Conservation (phyloP, 2,888 invertebrate genomes). For the Graphium colonna region DNA sequence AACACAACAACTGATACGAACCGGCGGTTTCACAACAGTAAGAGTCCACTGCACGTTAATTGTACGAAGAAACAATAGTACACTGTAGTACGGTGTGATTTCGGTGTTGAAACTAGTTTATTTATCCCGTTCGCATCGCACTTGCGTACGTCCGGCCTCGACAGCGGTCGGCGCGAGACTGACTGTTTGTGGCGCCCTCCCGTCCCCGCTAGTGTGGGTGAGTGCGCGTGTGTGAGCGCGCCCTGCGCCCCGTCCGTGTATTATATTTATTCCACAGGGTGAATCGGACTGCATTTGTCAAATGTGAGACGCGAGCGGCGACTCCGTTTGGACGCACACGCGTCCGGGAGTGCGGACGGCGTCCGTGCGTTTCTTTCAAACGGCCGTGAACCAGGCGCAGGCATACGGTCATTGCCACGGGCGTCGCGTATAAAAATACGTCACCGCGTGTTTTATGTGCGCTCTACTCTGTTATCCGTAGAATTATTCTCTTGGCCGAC, state of each 20-base stretch:
- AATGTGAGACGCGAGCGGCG: slow-evolving; percentile 1
- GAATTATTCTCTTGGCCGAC: slow-evolving; percentile 9
- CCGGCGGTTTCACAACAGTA: slow-evolving; percentile 60
- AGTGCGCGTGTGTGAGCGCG: slow-evolving; percentile 47
- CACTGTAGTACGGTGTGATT: slow-evolving; percentile 41
- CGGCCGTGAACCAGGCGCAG: slow-evolving; percentile 70
- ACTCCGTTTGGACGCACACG: background rate
- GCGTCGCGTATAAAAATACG: slow-evolving; percentile 66
- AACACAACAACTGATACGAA: slow-evolving; percentile 50
- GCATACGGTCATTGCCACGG: slow-evolving; percentile 74
- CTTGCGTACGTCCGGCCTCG: slow-evolving; percentile 56
- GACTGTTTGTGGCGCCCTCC: slow-evolving; percentile 70
- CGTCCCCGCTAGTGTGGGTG: slow-evolving; percentile 52
- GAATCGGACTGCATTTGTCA: slow-evolving; percentile 31
- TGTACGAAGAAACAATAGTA: slow-evolving; percentile 53
- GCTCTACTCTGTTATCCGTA: slow-evolving; percentile 31
- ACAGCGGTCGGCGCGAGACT: slow-evolving; percentile 77
- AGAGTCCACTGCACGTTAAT: slow-evolving; percentile 64
- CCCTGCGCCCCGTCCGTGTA: slow-evolving; percentile 51
- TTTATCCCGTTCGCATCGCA: slow-evolving; percentile 65
- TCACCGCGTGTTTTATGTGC: slow-evolving; percentile 46
- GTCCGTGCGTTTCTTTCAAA: slow-evolving; percentile 46
- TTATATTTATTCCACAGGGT: slow-evolving; percentile 69
- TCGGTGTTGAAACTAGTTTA: slow-evolving; percentile 75
- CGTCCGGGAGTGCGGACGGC: background rate